A percentile compares a stretch with the other conserved stretches of the same genome.
These are phyloP conservation scores for Microplitis demolitor DNA, from an alignment of 1,140 invertebrate species.

Conservation along the genomic window DNA sequence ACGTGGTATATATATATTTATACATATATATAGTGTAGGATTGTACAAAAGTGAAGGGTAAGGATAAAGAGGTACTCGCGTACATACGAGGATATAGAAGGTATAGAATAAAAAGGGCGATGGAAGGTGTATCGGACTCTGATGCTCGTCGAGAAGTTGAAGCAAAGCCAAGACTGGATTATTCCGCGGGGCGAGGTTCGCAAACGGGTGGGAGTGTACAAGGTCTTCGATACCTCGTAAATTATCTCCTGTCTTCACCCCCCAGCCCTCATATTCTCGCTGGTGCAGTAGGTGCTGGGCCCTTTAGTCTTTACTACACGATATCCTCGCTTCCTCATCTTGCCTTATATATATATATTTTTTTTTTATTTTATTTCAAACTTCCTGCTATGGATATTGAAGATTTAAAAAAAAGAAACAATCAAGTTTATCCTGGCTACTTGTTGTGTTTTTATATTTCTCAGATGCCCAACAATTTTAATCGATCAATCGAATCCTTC, in stretches of 20 bases:
- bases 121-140: slow-evolving; percentile 43
- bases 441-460: no score
- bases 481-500: no score
- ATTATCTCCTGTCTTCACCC: slow-evolving; percentile 49
- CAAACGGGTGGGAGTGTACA: slow-evolving; percentile 59
- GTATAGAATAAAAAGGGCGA: slow-evolving; percentile 29
- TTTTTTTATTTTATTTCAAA: no score
- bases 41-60: no score
- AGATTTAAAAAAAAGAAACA: no score
- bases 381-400: no score
- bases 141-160: slow-evolving; percentile 34
- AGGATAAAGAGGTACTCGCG: slow-evolving; percentile 5
- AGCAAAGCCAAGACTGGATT: slow-evolving; percentile 35
- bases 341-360: no score
- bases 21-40: no score
- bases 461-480: no score
- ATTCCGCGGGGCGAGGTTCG: slow-evolving; percentile 26
- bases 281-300: slow-evolving; percentile 16
- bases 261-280: slow-evolving; percentile 33
- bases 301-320: no score
- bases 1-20: slow-evolving; percentile 5
- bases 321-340: no score
- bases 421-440: no score
- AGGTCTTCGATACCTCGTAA: slow-evolving; percentile 63
- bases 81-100: not conserved